A percentile compares a stretch with the other conserved stretches of the same genome.
These are phyloP conservation scores for Alcedo quadribrachys DNA, from an alignment of 2,797 vertebrate genomes.

Conservation along the genomic window DNA sequence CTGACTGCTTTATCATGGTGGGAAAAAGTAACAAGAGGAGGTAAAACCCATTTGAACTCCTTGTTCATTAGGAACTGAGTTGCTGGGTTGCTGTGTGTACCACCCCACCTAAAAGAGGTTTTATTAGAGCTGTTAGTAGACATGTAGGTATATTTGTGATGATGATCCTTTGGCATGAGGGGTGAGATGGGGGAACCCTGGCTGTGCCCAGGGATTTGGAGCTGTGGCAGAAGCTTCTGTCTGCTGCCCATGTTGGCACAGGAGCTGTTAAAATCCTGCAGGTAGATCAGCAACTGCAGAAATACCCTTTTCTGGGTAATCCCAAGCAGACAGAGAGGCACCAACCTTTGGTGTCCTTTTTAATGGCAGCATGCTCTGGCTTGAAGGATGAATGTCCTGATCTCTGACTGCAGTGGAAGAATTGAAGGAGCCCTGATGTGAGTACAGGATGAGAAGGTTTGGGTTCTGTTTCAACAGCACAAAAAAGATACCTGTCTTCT, in stretches of 20 bases:
- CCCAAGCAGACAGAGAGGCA: not conserved
- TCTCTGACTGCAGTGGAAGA: not conserved
- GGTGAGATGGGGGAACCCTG: not conserved
- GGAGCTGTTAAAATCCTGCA: conserved; percentile 3
- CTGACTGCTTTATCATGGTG: not conserved
- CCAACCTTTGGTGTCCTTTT: not conserved
- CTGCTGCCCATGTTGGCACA: not conserved
- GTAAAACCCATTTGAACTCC: not conserved
- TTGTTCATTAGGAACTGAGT: not conserved
- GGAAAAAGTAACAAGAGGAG: not conserved
- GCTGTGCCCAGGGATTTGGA: not conserved
- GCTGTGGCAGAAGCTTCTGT: not conserved
- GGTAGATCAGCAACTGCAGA: not conserved
- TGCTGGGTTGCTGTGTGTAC: not conserved
- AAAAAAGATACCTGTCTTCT: not conserved
- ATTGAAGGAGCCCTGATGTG: not conserved
- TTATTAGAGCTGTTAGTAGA: not conserved
- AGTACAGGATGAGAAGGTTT: not conserved
- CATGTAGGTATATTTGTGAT: not conserved
- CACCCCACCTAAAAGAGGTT: not conserved
- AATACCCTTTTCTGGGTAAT: not conserved
- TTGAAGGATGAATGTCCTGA: conserved; percentile 5
- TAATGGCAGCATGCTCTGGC: not conserved
- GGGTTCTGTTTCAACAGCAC: not conserved
- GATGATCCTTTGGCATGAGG: not conserved